Evolutionary conservation across 2,113 vertebrate genomes (phyloP).

Genomic region (rabbit (Oryctolagus cuniculus)): mOryCun1.1 NC_091453.1:73509001-73509500

Average conservation of each 20-base stretch:
- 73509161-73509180: conserved; percentile 97
- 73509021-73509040: conserved; percentile 97
- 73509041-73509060: conserved; percentile 96
- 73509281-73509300: conserved; percentile 74
- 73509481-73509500: conserved; percentile 77
- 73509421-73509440: conserved; percentile 82
- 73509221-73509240: conserved; percentile 65
- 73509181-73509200: conserved; percentile 93
- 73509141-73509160: conserved; percentile 97
- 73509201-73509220: neutral
- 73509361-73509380: conserved; percentile 82
- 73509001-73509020: conserved; percentile 95
- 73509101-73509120: conserved; percentile 96
- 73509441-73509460: conserved; percentile 85
- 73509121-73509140: conserved; percentile 95
- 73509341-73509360: conserved; percentile 77
- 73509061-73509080: conserved; percentile 97
- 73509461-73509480: conserved; percentile 60
- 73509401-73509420: conserved; percentile 85
- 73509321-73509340: conserved; percentile 81
- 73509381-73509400: conserved; percentile 82
- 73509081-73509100: conserved; percentile 94
- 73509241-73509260: conserved; percentile 77
- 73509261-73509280: conserved; percentile 83
- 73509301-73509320: conserved; percentile 84